Percentiles rank a stretch among this genome's conserved stretches.
phyloP scores from a whole-genome alignment of 2,888 invertebrate species.

The Synanthedon tipuliformis region DNA sequence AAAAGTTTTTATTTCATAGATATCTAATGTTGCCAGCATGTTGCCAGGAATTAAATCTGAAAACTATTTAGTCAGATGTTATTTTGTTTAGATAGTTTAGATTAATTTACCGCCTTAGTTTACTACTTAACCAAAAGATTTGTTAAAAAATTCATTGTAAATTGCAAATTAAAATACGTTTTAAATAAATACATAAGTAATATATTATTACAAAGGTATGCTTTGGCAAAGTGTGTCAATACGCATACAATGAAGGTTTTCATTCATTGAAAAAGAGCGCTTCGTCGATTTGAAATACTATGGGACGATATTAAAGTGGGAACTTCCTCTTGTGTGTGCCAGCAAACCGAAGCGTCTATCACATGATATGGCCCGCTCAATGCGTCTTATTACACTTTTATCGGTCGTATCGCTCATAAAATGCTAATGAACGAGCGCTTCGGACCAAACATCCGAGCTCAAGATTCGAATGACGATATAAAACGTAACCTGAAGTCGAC shows the following conservation, averaged over 20 bases:
- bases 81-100: too few relatives aligned
- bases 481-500: slow-evolving; percentile 67
- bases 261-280: slow-evolving; percentile 50
- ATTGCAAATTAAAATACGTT: too few relatives aligned
- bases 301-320: slow-evolving; percentile 44
- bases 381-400: slow-evolving; percentile 69
- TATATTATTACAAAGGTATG: too few relatives aligned
- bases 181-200: too few relatives aligned
- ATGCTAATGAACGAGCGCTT: slow-evolving; percentile 67
- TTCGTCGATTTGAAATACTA: slow-evolving; percentile 37
- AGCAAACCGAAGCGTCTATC: slow-evolving; percentile 53
- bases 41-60: too few relatives aligned
- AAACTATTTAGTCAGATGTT: too few relatives aligned
- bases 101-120: too few relatives aligned
- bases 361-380: slow-evolving; percentile 60
- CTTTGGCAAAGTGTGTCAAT: slow-evolving; percentile 4
- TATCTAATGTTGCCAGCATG: too few relatives aligned
- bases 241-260: slow-evolving; percentile 31
- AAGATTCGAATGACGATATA: slow-evolving; percentile 68
- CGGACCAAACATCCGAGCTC: slow-evolving; percentile 68
- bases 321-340: slow-evolving; percentile 45
- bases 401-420: slow-evolving; percentile 69
- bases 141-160: too few relatives aligned
- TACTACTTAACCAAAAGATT: too few relatives aligned
- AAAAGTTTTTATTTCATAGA: too few relatives aligned